Evolutionary conservation across 2,888 invertebrate species (phyloP), one percentile per base, ranked within the genome.

Genomic region (Hetaerina titia): DNA sequence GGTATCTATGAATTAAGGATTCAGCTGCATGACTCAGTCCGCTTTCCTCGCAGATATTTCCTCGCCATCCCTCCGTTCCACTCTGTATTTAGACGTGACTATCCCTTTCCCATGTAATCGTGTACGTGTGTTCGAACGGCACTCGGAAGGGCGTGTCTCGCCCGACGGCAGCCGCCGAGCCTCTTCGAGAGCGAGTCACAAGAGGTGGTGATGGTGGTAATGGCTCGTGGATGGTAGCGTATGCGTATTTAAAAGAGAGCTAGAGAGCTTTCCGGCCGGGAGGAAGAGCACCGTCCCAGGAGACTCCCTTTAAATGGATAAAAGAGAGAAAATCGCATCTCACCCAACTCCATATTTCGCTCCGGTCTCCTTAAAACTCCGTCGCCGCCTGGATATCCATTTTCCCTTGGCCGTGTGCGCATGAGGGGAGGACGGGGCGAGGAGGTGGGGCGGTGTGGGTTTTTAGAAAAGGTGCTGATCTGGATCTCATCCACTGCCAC

Each of bases 301-400:
- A n/a, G 57, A 17, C 11, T 0, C 11, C 81, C 31, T 81, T 31
- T 13, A 31, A 81, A 81, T 81, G 15, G 64, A 22, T 64, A 19
- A 90, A 64, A 56, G 45, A 31, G 90, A n/a, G 56, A 92, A 92
- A n/a, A 92, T 45, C 22, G 64, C 64, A 63, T 90, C 56, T 45
- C 19, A 63, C 81, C 81, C 81, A 15, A 11, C 81, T 31, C 19
- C 81, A 81, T 81, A 31, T 13, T 13, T 81, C 63, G 45, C 90
- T 64, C 63, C 7, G 88, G 64, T 22, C 64, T 92, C 22, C 92
- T 69, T 92, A 92, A 92, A 81, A 81, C 81, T 81, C 31, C 81
- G 81, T 31, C 92, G 69, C 69, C n/a, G 92, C 69, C 69, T 92
- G 92, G 69, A 92, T 92, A 69, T 92, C 92, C 92, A 92, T 92